A percentile compares a stretch with the other conserved stretches of the same genome.
Evolutionary conservation across 2,113 vertebrate species (phyloP).

Genomic region (Myiozetetes cayanensis): DNA sequence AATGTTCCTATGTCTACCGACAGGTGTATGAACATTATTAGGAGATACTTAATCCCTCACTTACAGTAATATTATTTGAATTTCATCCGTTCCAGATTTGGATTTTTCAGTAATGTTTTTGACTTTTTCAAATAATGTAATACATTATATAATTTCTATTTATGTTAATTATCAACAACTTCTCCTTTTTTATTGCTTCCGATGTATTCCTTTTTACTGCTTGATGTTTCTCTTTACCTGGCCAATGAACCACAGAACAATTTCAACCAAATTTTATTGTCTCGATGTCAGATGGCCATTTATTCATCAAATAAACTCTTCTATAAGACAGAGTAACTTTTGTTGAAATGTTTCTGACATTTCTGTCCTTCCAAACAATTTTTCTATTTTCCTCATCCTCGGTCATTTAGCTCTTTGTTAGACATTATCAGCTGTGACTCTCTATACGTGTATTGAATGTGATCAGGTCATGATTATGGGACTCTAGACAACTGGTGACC

Average conservation of each 20-base stretch:
- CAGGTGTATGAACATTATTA: not conserved
- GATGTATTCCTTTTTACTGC: not conserved
- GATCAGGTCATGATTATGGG: not conserved
- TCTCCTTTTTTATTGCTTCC: not conserved
- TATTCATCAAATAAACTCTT: not conserved
- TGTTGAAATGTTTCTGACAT: not conserved
- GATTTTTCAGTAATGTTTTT: not conserved
- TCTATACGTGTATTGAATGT: not conserved
- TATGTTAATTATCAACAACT: not conserved
- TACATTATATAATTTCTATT: not conserved
- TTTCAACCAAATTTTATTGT: not conserved
- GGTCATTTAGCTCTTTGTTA: not conserved
- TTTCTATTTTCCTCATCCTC: not conserved
- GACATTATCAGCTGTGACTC: not conserved
- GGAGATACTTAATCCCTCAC: not conserved
- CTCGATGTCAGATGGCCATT: not conserved
- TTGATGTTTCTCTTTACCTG: not conserved
- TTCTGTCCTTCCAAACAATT: not conserved
- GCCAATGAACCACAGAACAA: not conserved
- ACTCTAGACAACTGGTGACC: not conserved
- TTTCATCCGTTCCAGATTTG: not conserved
- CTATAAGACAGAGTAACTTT: not conserved
- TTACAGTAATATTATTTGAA: not conserved
- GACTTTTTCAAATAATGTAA: not conserved
- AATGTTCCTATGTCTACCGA: not conserved